Evolutionary conservation across 1,140 invertebrate genomes (phyloP), one percentile per base, ranked within the genome.

Genomic region (Brachionus sp.): DNA sequence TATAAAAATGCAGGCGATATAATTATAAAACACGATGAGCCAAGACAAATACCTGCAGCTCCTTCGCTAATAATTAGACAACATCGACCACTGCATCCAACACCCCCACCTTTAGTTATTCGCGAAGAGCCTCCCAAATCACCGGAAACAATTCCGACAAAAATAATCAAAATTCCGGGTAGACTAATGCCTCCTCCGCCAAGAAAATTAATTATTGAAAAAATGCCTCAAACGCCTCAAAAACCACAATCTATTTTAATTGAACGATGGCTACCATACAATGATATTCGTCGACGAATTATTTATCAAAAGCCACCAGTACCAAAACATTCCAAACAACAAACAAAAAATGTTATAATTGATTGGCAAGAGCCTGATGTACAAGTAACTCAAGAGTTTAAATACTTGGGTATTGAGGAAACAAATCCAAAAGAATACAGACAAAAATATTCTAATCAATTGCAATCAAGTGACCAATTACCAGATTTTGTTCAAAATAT

Each of bases 301-400:
- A 62, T 80, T 66, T 80, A 62, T 39, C 33, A 80, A 66, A 70
- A 70, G n/a, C 50, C 50, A n/a, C 12, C 50, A 39, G 12, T 62
- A 1, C 50, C 50, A 19, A 35, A 80, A 42, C 19, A 44, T 19
- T 19, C 42, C 0, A 33, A 10, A 5, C 29, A 13, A 42, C 7
- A 80, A 19, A 50, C 77, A 57, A 57, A 66, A 16, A 80, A 80
- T 66, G 19, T 80, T 3, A 29, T 80, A 9, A 42, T 80, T 13
- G 23, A 80, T 10, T 80, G 77, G 77, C 46, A 80, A 42, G 57
- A 57, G 23, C 77, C 77, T 19, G 77, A 80, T 12, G 77, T 80
- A 12, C 46, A 80, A 16, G 29, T 80, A 19, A 37, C 19, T 57
- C 50, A 62, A 29, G 77, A 37, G 9, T 50, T 42, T 13, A 80